A percentile compares a stretch with the other conserved stretches of the same genome.
Evolutionary conservation across 2,888 invertebrate genomes (phyloP).

Genomic region (Horisme vitalbata): DNA sequence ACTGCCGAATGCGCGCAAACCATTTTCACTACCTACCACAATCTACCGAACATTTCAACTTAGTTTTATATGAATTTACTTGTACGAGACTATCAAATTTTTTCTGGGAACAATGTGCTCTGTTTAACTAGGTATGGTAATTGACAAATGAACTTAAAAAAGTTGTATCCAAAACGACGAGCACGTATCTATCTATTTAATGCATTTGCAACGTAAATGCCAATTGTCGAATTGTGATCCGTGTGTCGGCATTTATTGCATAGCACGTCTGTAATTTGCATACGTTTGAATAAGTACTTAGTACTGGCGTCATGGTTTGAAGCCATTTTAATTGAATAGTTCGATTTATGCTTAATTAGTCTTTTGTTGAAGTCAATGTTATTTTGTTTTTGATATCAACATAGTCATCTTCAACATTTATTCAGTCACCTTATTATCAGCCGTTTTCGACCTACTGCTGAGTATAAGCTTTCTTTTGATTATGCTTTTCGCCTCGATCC

Average conservation of each 20-base stretch:
- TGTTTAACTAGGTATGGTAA: too few relatives aligned
- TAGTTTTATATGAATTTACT: not conserved
- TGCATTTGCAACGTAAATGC: constrained; percentile 72
- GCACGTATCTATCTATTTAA: constrained; percentile 44
- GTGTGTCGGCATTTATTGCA: constrained; percentile 81
- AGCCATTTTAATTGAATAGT: constrained; percentile 79
- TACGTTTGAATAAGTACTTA: constrained; percentile 83
- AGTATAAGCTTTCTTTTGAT: too few relatives aligned
- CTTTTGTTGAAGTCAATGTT: constrained; percentile 13
- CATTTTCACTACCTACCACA: constrained; percentile 47
- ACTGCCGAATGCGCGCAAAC: constrained; percentile 56
- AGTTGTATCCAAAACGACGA: constrained; percentile 1
- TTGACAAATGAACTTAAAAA: too few relatives aligned
- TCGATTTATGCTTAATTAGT: constrained; percentile 63
- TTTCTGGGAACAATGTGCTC: too few relatives aligned
- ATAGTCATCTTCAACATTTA: too few relatives aligned
- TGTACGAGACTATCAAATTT: too few relatives aligned
- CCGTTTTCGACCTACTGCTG: too few relatives aligned
- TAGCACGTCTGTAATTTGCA: constrained; percentile 81
- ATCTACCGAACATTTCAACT: constrained; percentile 9
- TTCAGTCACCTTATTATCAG: too few relatives aligned
- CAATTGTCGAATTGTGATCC: constrained; percentile 82
- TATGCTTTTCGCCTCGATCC: too few relatives aligned
- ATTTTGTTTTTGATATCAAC: too few relatives aligned
- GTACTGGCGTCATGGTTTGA: constrained; percentile 73